phyloP scores from a whole-genome alignment of 2,113 vertebrate genomes.

The Crotalus viridis region DNA sequence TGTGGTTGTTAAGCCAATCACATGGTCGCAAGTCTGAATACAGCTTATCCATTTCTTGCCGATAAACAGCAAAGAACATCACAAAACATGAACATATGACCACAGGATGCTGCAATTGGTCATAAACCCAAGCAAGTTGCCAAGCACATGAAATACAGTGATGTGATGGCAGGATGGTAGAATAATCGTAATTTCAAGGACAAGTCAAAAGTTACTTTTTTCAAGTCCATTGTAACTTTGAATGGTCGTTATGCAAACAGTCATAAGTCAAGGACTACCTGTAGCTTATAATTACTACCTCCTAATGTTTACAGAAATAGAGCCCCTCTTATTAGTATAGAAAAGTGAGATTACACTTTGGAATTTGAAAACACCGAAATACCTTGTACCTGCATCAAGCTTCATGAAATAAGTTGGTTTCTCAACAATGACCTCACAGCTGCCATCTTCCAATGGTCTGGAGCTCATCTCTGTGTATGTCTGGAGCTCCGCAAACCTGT shows the following conservation, averaged over 20 bases:
- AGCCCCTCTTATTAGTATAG: not conserved
- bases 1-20: not conserved
- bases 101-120: not conserved
- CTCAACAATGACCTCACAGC: constrained; percentile 88
- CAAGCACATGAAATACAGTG: not conserved
- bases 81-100: not conserved
- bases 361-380: not conserved
- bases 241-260: not conserved
- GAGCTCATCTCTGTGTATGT: constrained; percentile 82
- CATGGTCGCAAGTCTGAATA: not conserved
- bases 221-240: not conserved
- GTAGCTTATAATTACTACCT: not conserved
- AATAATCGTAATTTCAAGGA: not conserved
- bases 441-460: constrained; percentile 75
- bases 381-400: constrained; percentile 87
- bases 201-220: not conserved
- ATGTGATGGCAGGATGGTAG: not conserved
- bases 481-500: constrained; percentile 94
- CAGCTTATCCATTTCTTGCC: not conserved
- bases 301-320: not conserved
- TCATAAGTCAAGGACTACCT: not conserved
- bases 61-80: not conserved
- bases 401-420: constrained; percentile 96
- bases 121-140: not conserved
- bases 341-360: not conserved